phyloP scores from a whole-genome alignment of 2,888 invertebrate genomes.

The Papilio elwesi region DNA sequence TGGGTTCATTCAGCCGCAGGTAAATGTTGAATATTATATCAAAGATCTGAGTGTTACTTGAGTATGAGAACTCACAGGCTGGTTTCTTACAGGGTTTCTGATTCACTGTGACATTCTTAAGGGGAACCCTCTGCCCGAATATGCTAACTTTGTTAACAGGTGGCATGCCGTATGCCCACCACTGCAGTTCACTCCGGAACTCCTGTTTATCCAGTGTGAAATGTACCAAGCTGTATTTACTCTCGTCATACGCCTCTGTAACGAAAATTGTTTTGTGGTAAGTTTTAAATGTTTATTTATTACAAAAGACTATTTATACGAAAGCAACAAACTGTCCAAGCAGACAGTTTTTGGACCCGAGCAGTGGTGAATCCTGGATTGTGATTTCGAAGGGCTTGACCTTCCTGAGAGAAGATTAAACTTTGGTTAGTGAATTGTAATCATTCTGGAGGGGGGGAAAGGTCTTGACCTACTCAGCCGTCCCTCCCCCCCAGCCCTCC shows the following conservation, averaged over 20 bases:
- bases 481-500: too few species aligned
- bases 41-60: slow-evolving; percentile 55
- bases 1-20: slow-evolving; percentile 66
- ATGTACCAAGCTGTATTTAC: slow-evolving; percentile 28
- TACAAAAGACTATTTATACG: too few species aligned
- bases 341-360: too few species aligned
- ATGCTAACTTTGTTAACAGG: slow-evolving; percentile 63
- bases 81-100: slow-evolving; percentile 57
- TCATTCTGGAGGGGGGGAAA: too few species aligned
- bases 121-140: slow-evolving; percentile 54
- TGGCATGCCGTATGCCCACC: slow-evolving; percentile 81
- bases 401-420: too few species aligned
- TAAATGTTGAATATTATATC: slow-evolving; percentile 57
- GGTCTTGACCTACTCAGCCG: too few species aligned
- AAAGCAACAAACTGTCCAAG: too few species aligned
- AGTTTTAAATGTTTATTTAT: too few species aligned
- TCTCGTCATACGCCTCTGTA: slow-evolving; percentile 36
- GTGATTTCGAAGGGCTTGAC: too few species aligned
- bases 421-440: too few species aligned
- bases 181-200: slow-evolving; percentile 60
- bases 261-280: neutral
- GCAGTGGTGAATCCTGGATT: too few species aligned
- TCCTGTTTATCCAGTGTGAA: slow-evolving; percentile 55
- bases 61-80: slow-evolving; percentile 58
- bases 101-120: slow-evolving; percentile 62